phyloP scores from a whole-genome alignment of 2,113 vertebrate genomes.

The Paedocypris sp. region DNA sequence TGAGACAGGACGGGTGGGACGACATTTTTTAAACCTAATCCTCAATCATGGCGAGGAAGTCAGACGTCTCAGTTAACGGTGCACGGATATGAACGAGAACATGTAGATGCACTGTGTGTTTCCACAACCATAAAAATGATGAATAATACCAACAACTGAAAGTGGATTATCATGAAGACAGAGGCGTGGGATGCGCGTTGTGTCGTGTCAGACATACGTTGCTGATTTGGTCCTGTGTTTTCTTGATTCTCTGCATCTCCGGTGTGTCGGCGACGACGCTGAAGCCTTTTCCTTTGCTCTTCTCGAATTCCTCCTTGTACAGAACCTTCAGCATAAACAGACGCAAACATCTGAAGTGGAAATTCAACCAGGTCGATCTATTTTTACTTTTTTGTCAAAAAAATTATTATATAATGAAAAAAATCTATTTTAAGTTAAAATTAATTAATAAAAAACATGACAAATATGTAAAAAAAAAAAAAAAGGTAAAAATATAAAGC shows the following conservation, averaged over 20 bases:
- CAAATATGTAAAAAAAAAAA: too few species aligned
- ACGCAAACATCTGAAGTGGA: background rate
- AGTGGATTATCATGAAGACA: too few species aligned
- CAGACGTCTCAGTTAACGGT: background rate
- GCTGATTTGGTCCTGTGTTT: slow-evolving; percentile 93
- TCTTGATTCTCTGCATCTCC: slow-evolving; percentile 88
- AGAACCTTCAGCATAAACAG: slow-evolving; percentile 63
- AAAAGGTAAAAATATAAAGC: too few species aligned
- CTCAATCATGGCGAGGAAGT: background rate
- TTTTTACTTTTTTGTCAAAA: too few species aligned
- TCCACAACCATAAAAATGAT: too few species aligned
- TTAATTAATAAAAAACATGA: background rate
- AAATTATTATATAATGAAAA: too few species aligned
- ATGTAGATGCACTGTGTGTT: too few species aligned
- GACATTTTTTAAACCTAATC: background rate
- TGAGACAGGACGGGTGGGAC: slow-evolving; percentile 10
- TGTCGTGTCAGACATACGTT: slow-evolving; percentile 66
- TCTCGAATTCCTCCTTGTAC: slow-evolving; percentile 97
- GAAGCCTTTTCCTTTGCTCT: slow-evolving; percentile 91
- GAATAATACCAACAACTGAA: too few species aligned
- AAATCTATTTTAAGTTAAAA: background rate
- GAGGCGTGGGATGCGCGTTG: background rate
- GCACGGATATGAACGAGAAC: background rate
- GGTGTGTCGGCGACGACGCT: slow-evolving; percentile 88
- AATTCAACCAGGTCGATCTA: background rate